Base-by-base conservation (phyloP, 1,140 invertebrate genomes). In the Drosophila yakuba region DNA sequence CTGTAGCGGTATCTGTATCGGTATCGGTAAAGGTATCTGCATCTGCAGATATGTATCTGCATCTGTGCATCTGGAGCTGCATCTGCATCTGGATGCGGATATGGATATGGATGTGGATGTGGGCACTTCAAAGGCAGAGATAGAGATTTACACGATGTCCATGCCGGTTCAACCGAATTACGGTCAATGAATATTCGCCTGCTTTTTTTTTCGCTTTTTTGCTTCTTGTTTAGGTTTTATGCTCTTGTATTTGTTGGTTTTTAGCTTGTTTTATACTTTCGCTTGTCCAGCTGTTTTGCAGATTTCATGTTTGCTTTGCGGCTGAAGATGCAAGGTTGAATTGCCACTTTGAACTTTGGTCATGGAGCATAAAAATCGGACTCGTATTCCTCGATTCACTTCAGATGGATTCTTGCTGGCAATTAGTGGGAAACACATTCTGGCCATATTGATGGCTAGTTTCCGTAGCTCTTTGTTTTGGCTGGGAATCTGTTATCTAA, bases 111-210 rank as follows among this genome's bases (percentile, higher is more conserved):
- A 20, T 60, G 15, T 38, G 39, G 39, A 5, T 52, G 17, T 62
- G 59, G 64, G 74, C 66, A 86, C 83, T 73, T 86, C 82, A 86
- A 86, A 86, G 83, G 79, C 78, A 54, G 45, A 72, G 60, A 57
- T 41, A 56, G 48, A 80, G 66, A 72, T 72, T 77, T 74, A 76
- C 69, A 68, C 38, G 35, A 58, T 69, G 67, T 71, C 67, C 67
- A 76, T 76, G 71, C 50, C 32, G 41, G 57, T 62, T 74, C 57
- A 43, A 1, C 47, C 69, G 52, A 84, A 79, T 61, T 67, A 63
- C 45, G 61, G 25, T 17, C 45, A 38, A 48, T 74, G 66, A 54
- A 38, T 55, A 59, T 60, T 62, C 25, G 25, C 54, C 14, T 3
- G 14, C n/a, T 39, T 25, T 7, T 4, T n/a, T 48, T n/a, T 2